Percentiles rank a stretch among this genome's conserved stretches.
Evolutionary conservation across 1,140 invertebrate species (phyloP).

Genomic region (Drosophila murphyi): DNA sequence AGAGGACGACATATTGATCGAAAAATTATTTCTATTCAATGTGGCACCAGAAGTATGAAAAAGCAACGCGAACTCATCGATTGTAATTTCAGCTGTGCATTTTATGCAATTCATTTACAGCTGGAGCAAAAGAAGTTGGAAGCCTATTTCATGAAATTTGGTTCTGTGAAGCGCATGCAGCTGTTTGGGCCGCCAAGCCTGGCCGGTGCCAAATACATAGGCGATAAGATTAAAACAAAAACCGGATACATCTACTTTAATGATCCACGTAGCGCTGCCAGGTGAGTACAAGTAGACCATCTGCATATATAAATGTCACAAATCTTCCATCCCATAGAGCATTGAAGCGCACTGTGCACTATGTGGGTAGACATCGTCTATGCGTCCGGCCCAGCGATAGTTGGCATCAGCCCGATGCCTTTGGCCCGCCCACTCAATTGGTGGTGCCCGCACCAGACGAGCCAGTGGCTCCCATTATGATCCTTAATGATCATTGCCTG

Average conservation of each 20-base stretch:
- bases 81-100: neutral
- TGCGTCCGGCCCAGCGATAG: conserved; percentile 55
- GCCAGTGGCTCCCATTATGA: conserved; percentile 26
- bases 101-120: conserved; percentile 6
- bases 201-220: neutral
- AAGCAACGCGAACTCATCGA: neutral
- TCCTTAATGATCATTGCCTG: conserved; percentile 50
- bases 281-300: conserved; percentile 34
- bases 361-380: conserved; percentile 25
- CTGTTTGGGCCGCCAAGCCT: neutral
- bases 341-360: conserved; percentile 31
- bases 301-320: neutral
- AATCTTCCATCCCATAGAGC: conserved; percentile 3
- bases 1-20: conserved; percentile 62
- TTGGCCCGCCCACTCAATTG: neutral
- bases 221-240: neutral
- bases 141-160: conserved; percentile 48
- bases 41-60: conserved; percentile 43
- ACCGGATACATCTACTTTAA: conserved; percentile 46
- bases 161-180: conserved; percentile 34
- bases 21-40: conserved; percentile 50
- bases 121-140: neutral
- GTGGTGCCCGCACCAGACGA: neutral
- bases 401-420: conserved; percentile 66
- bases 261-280: conserved; percentile 48